phyloP scores from a whole-genome alignment of 1,140 invertebrate species.

The Diabrotica virgifera region DNA sequence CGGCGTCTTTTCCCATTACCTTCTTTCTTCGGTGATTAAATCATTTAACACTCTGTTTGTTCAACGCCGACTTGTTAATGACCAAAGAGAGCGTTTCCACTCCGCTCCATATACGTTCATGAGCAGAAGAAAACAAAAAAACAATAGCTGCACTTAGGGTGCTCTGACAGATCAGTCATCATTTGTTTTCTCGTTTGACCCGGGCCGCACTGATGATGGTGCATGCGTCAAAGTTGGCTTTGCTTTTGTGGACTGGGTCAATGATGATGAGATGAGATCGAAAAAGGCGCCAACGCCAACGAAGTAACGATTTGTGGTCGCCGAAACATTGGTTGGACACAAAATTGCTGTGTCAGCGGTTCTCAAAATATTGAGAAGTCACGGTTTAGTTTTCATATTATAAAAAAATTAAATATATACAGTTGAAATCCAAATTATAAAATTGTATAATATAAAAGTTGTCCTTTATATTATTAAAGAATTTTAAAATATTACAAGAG shows the following conservation, averaged over 20 bases:
- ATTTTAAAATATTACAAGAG: no score
- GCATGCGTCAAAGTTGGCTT: neutral
- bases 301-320: no score
- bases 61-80: neutral
- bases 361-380: no score
- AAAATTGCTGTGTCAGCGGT: no score
- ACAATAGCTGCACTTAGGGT: neutral
- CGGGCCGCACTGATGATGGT: neutral
- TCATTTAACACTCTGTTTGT: slow-evolving; percentile 1
- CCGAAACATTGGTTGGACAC: no score
- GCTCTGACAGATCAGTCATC: slow-evolving; percentile 1
- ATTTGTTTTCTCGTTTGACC: neutral
- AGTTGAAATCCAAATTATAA: no score
- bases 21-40: neutral
- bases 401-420: no score
- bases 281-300: no score
- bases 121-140: neutral
- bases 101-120: neutral
- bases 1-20: neutral
- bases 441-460: no score
- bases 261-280: no score
- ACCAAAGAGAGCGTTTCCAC: neutral
- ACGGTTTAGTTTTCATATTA: no score
- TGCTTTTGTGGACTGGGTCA: neutral
- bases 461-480: no score